phyloP scores from a whole-genome alignment of 2,888 invertebrate species.

The Dysmachus trigonus region DNA sequence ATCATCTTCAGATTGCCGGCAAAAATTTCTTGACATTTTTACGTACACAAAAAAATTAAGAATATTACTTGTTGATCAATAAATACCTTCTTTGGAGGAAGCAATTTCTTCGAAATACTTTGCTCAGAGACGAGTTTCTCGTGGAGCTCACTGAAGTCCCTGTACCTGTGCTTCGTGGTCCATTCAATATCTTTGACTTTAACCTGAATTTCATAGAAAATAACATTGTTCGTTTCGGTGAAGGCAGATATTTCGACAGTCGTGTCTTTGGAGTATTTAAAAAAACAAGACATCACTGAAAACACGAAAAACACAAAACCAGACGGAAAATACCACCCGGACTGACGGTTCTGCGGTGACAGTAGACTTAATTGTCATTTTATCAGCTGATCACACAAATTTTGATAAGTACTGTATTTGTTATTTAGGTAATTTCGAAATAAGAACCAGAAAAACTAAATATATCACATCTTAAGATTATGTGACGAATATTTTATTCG shows the following conservation, averaged over 20 bases:
- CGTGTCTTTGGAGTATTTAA: conserved; percentile 74
- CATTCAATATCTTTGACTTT: conserved; percentile 78
- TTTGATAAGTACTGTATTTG: background rate
- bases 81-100: conserved; percentile 87
- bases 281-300: conserved; percentile 76
- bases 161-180: conserved; percentile 85
- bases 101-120: conserved; percentile 82
- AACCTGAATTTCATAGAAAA: conserved; percentile 75
- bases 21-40: background rate
- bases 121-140: conserved; percentile 82
- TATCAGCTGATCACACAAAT: background rate
- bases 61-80: background rate
- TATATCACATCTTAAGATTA: background rate
- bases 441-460: background rate
- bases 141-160: conserved; percentile 88
- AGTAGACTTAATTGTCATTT: background rate
- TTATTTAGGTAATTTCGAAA: background rate
- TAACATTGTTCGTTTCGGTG: conserved; percentile 73
- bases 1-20: background rate
- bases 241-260: conserved; percentile 73
- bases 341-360: background rate
- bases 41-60: background rate
- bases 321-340: background rate
- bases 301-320: background rate
- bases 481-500: background rate